Percentiles rank a stretch among this genome's conserved stretches.
phyloP scores from a whole-genome alignment of 2,113 vertebrate species.

The Montifringilla adamsi region DNA sequence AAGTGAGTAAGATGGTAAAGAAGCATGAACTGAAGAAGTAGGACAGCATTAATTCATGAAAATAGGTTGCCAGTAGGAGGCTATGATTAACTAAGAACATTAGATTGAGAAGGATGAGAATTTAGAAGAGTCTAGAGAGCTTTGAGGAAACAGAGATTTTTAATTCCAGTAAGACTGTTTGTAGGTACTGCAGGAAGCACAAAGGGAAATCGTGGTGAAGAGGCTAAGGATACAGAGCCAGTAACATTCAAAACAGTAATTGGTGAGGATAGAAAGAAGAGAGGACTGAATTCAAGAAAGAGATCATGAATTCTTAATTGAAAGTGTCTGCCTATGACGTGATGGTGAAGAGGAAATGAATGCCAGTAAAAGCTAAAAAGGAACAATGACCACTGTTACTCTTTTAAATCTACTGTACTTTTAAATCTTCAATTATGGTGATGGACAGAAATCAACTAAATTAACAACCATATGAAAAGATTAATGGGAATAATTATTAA shows the following conservation, averaged over 20 bases:
- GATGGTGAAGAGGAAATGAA: not conserved
- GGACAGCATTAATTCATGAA: not conserved
- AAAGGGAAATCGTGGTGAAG: not conserved
- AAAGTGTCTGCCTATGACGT: not conserved
- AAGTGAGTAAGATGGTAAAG: not conserved
- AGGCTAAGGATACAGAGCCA: not conserved
- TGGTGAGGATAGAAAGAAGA: not conserved
- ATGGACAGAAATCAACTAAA: not conserved
- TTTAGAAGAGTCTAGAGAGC: not conserved
- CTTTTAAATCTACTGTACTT: not conserved
- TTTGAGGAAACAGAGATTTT: not conserved
- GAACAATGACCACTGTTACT: not conserved
- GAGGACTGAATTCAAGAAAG: not conserved
- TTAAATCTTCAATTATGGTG: not conserved
- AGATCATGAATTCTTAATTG: not conserved
- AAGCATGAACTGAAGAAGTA: not conserved
- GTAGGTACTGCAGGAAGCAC: not conserved
- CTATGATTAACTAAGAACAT: not conserved
- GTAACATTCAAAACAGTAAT: not conserved
- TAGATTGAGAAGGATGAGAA: not conserved
- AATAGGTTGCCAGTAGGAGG: not conserved
- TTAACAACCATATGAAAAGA: not conserved
- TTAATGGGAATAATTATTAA: not conserved
- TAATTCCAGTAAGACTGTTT: not conserved
- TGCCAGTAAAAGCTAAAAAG: not conserved